phyloP scores from a whole-genome alignment of 1,140 invertebrate species.

The Patella vulgata region DNA sequence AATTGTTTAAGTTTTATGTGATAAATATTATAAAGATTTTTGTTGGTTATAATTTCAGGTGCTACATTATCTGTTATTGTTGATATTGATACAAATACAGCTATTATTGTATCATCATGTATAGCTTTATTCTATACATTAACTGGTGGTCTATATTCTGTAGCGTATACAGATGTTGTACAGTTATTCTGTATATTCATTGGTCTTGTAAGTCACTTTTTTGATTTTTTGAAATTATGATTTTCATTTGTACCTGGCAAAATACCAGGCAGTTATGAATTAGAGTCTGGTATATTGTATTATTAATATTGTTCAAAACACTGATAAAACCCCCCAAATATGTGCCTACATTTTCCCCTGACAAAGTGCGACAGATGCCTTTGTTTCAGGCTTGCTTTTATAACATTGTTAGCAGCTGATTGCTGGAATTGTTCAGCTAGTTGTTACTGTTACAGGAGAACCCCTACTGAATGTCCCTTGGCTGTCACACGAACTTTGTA shows the following conservation, averaged over 20 bases:
- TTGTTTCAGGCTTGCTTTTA: too few species aligned
- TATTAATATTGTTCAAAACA: too few species aligned
- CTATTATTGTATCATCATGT: slow-evolving; percentile 93
- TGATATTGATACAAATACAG: slow-evolving; percentile 90
- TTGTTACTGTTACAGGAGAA: too few species aligned
- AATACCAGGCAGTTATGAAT: too few species aligned
- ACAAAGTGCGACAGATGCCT: too few species aligned
- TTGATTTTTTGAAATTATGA: neutral
- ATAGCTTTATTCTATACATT: slow-evolving; percentile 98
- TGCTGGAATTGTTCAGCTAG: too few species aligned
- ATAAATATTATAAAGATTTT: too few species aligned
- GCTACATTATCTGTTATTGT: slow-evolving; percentile 96
- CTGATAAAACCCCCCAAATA: neutral
- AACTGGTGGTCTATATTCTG: slow-evolving; percentile 96
- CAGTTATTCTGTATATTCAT: slow-evolving; percentile 99
- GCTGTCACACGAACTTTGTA: too few species aligned
- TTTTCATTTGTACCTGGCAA: neutral
- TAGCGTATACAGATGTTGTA: slow-evolving; percentile 98
- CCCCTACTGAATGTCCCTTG: too few species aligned
- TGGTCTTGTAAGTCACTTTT: slow-evolving; percentile 78
- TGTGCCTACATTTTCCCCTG: neutral
- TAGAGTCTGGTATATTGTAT: too few species aligned
- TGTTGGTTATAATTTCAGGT: slow-evolving; percentile 69
- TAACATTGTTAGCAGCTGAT: too few species aligned
- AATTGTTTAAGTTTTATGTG: too few species aligned